Evolutionary conservation across 2,888 invertebrate genomes (phyloP), one percentile per base, ranked within the genome.

Genomic region (Elegia similella): DNA sequence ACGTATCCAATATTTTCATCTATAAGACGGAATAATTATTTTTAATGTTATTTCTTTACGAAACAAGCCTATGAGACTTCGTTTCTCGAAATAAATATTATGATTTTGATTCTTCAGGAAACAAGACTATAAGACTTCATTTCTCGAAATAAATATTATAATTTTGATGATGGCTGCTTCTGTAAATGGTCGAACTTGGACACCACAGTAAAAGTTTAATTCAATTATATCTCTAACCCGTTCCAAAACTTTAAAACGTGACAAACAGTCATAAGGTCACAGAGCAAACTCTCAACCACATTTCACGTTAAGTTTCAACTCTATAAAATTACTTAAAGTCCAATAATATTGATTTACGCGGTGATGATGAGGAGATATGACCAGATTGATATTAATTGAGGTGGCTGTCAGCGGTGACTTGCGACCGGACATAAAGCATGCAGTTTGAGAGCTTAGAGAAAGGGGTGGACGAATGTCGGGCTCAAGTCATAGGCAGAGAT

Each of bases 301-400:
- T 38, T 34, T 50, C 34, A 38, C 10, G n/a, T 38, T 23, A 23
- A 23, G 2, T 43, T 42, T 42, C 15, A 52, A 43, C 43, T 30
- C 34, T 8, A 50, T 50, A 32, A 50, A 50, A 50, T 50, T 50
- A 50, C 34, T 50, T 50, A 38, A 34, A 16, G 17, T 8, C 50
- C 38, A 50, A 66, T 73, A 76, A 83, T 80, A 68, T 82, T 82
- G 86, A 86, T 87, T 82, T 84, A 84, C 62, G 69, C 68, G 68
- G 74, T 76, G 79, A 76, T 13, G 56, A 42, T 7, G 56, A 48
- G 32, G 30, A 12, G 50, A 34, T 3, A 0, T 15, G 43, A 13
- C 38, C 70, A 78, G 84, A 88, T 88, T 86, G 85, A 86, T 88
- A 88, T 88, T 88, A 88, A 88, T 88, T 85, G 82, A 61, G 56